Evolutionary conservation across 2,113 vertebrate species (phyloP).

Genomic region (Enhydra lutris): DNA sequence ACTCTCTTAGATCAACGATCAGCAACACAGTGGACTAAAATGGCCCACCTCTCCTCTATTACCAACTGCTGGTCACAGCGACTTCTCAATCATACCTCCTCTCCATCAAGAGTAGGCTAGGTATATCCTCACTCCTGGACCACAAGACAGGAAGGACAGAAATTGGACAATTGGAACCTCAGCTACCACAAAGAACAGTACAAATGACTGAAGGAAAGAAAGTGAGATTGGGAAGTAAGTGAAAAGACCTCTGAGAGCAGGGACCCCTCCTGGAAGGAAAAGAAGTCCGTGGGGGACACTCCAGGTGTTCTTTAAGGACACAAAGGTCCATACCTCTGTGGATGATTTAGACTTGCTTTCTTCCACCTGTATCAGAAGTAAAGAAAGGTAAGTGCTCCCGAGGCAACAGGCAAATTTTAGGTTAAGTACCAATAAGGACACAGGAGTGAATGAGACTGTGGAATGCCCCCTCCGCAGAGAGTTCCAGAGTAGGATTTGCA

Average conservation of each 20-base stretch:
- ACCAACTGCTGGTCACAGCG: background rate
- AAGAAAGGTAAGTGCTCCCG: background rate
- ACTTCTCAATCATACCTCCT: background rate
- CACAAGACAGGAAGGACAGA: background rate
- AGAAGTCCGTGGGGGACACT: background rate
- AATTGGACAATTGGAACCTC: background rate
- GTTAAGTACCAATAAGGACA: background rate
- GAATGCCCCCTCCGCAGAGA: background rate
- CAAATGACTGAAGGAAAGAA: background rate
- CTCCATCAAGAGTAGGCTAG: background rate
- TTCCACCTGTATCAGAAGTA: background rate
- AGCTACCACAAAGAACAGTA: background rate
- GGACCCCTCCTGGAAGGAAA: background rate
- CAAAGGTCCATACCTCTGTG: background rate
- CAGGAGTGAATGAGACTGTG: background rate
- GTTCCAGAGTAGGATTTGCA: background rate
- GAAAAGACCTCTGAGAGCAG: background rate
- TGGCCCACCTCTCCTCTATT: background rate
- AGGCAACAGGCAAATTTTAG: background rate
- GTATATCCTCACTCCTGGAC: background rate
- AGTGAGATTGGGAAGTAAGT: background rate
- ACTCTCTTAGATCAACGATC: background rate
- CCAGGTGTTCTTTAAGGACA: background rate
- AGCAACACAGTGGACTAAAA: background rate
- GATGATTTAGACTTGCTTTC: background rate